Base-by-base conservation (phyloP, 1,140 invertebrate species). In the Bombus huntii region DNA sequence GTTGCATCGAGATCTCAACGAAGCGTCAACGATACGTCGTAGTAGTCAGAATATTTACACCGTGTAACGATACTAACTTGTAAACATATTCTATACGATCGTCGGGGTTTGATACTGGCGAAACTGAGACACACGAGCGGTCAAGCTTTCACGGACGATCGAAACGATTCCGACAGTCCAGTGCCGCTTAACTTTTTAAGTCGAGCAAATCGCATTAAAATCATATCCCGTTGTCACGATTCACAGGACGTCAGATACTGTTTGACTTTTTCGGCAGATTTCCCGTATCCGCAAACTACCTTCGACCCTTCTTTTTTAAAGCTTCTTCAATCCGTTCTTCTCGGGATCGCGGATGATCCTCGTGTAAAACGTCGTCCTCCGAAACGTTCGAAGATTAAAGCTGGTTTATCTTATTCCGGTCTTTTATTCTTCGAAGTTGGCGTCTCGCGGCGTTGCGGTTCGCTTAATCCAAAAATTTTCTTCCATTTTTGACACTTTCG, bases 131-230 rank as follows among this genome's bases (percentile, higher is more conserved):
- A 2, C 18, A 53, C 18, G 47, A 53, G 18, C 47, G 47, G 18
- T 22, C 22, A 79, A 85, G 80, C 88, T 82, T 83, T 47, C n/a
- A 39, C 42, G 80, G 88, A 89, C 89, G 88, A 87, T 68, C 88
- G 84, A 82, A 71, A 80, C 74, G 74, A 80, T 79, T 18, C 70
- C 81, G 83, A 73, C 87, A 80, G 79, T 85, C 0, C 86, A 86
- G 66, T 75, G 22, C 47, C 81, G 84, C 87, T 92, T 90, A 92
- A 92, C 89, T 89, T 90, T 90, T 80, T 88, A 89, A 89, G 83
- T 90, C 87, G 68, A 31, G 44, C 65, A 91, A 92, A 90, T 92
- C 91, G 88, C 87, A 88, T 92, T 92, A 91, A 59, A 37, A 18
- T 6, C 59, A n/a, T 22, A 44, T 53, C 76, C 18, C 47, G 22